A percentile compares a stretch with the other conserved stretches of the same genome.
Evolutionary conservation across 2,113 vertebrate genomes (phyloP).

Genomic region (Antechinus flavipes): DNA sequence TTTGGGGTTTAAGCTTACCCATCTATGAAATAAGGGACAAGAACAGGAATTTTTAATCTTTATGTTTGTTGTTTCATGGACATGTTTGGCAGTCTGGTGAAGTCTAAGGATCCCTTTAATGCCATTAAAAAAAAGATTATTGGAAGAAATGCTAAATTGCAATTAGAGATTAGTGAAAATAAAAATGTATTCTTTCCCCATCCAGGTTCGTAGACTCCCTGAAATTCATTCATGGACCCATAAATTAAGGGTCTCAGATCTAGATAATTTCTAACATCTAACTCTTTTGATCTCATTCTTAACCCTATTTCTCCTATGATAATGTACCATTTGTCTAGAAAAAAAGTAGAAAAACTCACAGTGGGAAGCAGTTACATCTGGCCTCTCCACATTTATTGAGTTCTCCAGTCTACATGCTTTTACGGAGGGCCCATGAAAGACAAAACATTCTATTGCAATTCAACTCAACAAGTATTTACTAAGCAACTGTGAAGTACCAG

Average conservation of each 20-base stretch:
- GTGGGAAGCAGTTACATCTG: not conserved
- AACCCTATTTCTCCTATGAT: not conserved
- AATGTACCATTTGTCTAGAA: not conserved
- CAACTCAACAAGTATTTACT: not conserved
- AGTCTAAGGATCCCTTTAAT: not conserved
- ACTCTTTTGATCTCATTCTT: not conserved
- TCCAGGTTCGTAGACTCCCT: not conserved
- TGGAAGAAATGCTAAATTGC: not conserved
- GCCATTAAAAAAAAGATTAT: not conserved
- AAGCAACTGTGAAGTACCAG: not conserved
- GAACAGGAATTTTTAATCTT: not conserved
- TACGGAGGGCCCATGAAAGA: too few species aligned
- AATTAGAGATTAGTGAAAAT: not conserved
- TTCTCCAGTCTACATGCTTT: too few species aligned
- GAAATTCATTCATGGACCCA: not conserved
- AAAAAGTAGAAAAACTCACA: not conserved
- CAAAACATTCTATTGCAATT: not conserved
- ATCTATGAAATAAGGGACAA: not conserved
- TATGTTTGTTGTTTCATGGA: not conserved
- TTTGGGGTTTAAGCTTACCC: not conserved
- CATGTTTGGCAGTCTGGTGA: not conserved
- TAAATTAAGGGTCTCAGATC: not conserved
- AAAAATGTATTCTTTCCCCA: not conserved
- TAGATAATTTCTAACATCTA: not conserved
- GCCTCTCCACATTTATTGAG: not conserved